Evolutionary conservation across 2,888 invertebrate genomes (phyloP).

Genomic region (Synanthedon myopaeformis): DNA sequence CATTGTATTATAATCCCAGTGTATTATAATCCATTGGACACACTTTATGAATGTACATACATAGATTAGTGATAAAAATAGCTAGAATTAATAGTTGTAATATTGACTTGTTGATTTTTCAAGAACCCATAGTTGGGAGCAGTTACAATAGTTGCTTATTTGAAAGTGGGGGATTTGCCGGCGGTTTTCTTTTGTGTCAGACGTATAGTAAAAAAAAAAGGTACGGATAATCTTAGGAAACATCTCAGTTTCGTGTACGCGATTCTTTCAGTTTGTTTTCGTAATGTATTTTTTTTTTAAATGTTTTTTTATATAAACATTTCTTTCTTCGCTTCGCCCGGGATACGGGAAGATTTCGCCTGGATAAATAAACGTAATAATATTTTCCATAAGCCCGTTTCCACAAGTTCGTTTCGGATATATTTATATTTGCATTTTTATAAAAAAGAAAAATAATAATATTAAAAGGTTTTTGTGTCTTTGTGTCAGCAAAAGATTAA

Average conservation of each 20-base stretch:
- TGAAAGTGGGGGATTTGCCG: constrained; percentile 25
- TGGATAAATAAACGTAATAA: too few species aligned
- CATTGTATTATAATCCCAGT: too few species aligned
- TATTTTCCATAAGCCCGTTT: too few species aligned
- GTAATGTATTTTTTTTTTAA: constrained; percentile 7
- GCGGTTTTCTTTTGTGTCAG: constrained; percentile 26
- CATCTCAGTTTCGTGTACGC: constrained; percentile 11
- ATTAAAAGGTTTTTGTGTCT: too few species aligned
- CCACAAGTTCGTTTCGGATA: too few species aligned
- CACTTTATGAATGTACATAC: too few species aligned
- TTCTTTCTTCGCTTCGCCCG: background rate
- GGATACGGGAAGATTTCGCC: background rate
- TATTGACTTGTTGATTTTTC: background rate
- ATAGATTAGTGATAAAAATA: too few species aligned
- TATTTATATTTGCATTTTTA: too few species aligned
- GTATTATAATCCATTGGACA: too few species aligned
- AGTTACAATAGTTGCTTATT: constrained; percentile 16
- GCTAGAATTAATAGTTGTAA: too few species aligned
- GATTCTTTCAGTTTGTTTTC: constrained; percentile 7
- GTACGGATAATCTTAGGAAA: constrained; percentile 23
- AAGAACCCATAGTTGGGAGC: constrained; percentile 2
- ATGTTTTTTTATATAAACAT: background rate
- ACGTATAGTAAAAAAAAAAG: constrained; percentile 33
- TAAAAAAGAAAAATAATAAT: too few species aligned
- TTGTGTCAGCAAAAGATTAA: too few species aligned